Conservation (phyloP, 2,888 invertebrate genomes). For the Celastrina argiolus region DNA sequence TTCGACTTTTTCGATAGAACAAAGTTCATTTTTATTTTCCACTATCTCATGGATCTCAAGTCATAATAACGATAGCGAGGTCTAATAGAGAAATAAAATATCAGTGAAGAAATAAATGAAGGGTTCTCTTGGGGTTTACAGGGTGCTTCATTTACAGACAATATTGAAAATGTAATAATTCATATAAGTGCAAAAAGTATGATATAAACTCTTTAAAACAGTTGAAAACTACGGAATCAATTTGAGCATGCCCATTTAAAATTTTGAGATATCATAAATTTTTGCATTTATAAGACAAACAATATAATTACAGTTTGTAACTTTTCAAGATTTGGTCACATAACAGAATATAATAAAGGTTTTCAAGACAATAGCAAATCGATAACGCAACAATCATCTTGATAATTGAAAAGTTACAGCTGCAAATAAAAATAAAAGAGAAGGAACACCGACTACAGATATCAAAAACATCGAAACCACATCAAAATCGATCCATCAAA, state of each 20-base stretch:
- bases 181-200: background rate
- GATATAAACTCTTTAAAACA: too few relatives aligned
- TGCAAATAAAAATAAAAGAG: slow-evolving; percentile 64
- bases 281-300: slow-evolving; percentile 17
- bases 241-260: background rate
- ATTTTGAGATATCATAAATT: background rate
- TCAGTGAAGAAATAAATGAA: background rate
- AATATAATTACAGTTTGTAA: background rate
- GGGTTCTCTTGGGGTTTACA: background rate
- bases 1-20: background rate
- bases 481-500: slow-evolving; percentile 37
- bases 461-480: slow-evolving; percentile 57
- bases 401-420: slow-evolving; percentile 30
- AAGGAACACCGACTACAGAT: slow-evolving; percentile 74
- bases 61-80: too few relatives aligned
- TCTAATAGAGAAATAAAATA: background rate
- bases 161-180: background rate
- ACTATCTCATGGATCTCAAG: too few relatives aligned
- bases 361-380: background rate
- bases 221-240: background rate
- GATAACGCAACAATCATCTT: background rate
- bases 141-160: background rate
- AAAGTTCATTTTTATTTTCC: background rate
- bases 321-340: background rate
- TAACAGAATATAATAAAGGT: background rate